Base-by-base conservation (phyloP, 2,888 invertebrate species). In the Suillia variegata region DNA sequence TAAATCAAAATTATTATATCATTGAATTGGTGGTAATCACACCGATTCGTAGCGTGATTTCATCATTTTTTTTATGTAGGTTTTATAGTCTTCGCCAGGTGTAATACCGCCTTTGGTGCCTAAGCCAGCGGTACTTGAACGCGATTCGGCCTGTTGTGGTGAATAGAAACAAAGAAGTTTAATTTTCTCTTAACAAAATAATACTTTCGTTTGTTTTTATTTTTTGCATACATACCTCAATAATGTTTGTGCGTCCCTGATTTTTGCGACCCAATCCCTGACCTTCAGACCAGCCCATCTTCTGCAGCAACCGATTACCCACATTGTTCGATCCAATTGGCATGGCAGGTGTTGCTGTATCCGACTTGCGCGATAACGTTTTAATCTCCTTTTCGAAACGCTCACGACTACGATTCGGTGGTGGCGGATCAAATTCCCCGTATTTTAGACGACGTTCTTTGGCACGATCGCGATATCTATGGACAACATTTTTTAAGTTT, bases 231-330 rank as follows among this genome's bases (percentile, higher is more conserved):
- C 31, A 34, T 52, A 92, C 93, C 85, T 96, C 93, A 65, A 98
- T 94, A 51, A 97, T 97, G 56, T 92, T 93, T 21, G 94, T 93
- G 71, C 95, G 85, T 13, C 96, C 98, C 82, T 98, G 98, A 77
- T 95, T 95, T 56, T 88, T 87, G 79, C 93, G 93, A 0, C 99
- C 98, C 20, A 99, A 84, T 0, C 99, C 99, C 84, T 94, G 90
- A 0, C 99, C 99, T 78, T 96, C 96, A 5, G 92, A 92, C 99
- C 99, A 99, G 3, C 99, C 99, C 99, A 99, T 99, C 83, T 96
- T 96, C 82, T 98, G 96, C 65, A 99, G 81, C 80, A 99, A 85
- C 77, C 94, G 92, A 77, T 93, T 98, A 6, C 98, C 99, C 61
- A 98, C 93, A 71, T 97, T 97, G 68, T 93, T 95, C 0, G 92